phyloP scores from a whole-genome alignment of 2,888 invertebrate species.

The Endotricha flammealis region DNA sequence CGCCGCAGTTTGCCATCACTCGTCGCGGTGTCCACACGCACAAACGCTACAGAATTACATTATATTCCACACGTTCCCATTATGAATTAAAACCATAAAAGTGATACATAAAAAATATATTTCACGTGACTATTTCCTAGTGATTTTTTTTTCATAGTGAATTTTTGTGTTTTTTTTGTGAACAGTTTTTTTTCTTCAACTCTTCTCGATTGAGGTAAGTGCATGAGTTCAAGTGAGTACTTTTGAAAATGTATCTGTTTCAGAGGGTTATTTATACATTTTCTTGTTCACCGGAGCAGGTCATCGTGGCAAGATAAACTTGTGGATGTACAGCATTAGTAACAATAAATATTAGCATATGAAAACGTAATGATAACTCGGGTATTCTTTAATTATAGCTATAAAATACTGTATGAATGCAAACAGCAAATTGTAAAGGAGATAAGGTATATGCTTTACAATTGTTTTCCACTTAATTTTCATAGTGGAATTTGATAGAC shows the following conservation, averaged over 20 bases:
- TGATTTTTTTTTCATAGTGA: neutral
- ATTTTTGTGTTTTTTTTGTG: neutral
- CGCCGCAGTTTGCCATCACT: constrained; percentile 42
- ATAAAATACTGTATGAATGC: neutral
- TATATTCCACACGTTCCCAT: constrained; percentile 15
- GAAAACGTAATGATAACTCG: constrained; percentile 10
- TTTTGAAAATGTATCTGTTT: constrained; percentile 3
- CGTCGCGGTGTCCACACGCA: constrained; percentile 22
- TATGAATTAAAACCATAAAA: constrained; percentile 25
- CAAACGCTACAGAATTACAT: constrained; percentile 11
- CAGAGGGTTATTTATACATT: neutral
- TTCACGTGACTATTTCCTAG: neutral
- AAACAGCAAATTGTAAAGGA: too few relatives aligned
- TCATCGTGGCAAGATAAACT: constrained; percentile 13
- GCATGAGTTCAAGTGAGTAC: constrained; percentile 3
- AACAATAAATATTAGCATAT: constrained; percentile 20
- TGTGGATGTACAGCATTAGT: constrained; percentile 13
- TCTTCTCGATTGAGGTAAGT: constrained; percentile 27
- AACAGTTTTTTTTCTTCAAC: constrained; percentile 10
- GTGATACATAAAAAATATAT: neutral
- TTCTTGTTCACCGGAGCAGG: constrained; percentile 4
- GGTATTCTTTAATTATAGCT: constrained; percentile 6
- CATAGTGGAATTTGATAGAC: too few relatives aligned
- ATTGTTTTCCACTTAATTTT: too few relatives aligned
- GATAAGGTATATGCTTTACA: too few relatives aligned